Percentiles rank a stretch among this genome's conserved stretches.
These are phyloP conservation scores for Heliconius hewitsoni DNA, from an alignment of 1,140 invertebrate genomes.

Conservation along the genomic window DNA sequence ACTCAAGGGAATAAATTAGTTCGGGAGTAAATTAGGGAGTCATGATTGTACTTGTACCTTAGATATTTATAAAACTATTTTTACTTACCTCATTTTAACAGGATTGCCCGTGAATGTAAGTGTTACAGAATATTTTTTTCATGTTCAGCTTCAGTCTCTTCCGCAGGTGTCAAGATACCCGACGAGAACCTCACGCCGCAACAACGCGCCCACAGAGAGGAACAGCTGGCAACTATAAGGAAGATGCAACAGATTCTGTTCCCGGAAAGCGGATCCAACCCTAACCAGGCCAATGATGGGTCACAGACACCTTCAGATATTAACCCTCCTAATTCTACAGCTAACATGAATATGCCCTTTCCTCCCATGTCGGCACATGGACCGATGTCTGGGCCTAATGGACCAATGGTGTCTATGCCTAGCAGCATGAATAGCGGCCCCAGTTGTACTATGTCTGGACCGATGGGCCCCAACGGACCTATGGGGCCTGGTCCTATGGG, in stretches of 20 bases:
- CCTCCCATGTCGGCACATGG: constrained; percentile 73
- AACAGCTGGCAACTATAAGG: constrained; percentile 93
- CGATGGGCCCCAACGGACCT: constrained; percentile 74
- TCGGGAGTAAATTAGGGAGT: too few relatives aligned
- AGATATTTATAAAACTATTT: background rate
- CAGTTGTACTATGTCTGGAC: constrained; percentile 75
- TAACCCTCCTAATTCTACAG: constrained; percentile 71
- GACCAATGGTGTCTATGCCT: constrained; percentile 73
- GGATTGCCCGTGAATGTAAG: constrained; percentile 18
- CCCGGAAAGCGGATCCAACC: constrained; percentile 84
- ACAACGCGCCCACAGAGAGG: constrained; percentile 95
- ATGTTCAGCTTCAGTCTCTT: constrained; percentile 50
- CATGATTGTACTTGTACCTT: too few relatives aligned
- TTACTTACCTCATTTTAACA: background rate
- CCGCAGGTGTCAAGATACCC: constrained; percentile 92
- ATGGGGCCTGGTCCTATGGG: constrained; percentile 71
- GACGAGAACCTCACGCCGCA: constrained; percentile 98
- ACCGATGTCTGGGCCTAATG: constrained; percentile 72
- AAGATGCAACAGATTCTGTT: constrained; percentile 97
- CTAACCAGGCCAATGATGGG: constrained; percentile 64
- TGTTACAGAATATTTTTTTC: constrained; percentile 40
- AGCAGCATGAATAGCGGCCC: constrained; percentile 72
- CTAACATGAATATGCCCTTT: constrained; percentile 75
- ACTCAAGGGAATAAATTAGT: too few relatives aligned
- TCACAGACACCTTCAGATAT: constrained; percentile 58